Percentiles rank a stretch among this genome's conserved stretches.
Conservation (phyloP, 2,888 invertebrate genomes). For the Urechis unicinctus region DNA sequence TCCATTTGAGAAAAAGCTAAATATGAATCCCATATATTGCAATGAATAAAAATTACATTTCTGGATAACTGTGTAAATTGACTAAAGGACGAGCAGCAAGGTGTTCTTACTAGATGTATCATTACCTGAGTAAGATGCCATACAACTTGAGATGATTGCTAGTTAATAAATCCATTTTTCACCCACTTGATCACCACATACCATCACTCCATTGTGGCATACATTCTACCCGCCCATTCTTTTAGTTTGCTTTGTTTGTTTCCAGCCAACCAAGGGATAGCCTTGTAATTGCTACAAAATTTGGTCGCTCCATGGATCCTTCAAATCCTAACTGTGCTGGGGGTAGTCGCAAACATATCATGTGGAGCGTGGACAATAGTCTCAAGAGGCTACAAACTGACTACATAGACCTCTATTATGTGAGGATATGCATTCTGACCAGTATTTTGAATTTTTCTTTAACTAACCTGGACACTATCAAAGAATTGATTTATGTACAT, state of each 20-base stretch:
- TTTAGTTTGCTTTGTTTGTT: not conserved
- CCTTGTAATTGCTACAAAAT: slow-evolving; percentile 17
- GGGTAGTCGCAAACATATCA: slow-evolving; percentile 30
- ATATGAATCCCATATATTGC: too few species aligned
- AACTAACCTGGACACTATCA: too few species aligned
- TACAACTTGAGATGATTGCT: too few species aligned
- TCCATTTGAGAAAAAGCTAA: too few species aligned
- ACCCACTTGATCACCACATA: not conserved
- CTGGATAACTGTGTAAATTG: too few species aligned
- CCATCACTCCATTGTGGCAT: not conserved
- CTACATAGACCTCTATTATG: slow-evolving; percentile 37
- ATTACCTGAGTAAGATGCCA: too few species aligned
- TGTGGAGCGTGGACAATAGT: slow-evolving; percentile 28
- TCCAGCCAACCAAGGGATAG: slow-evolving; percentile 9
- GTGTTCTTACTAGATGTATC: too few species aligned
- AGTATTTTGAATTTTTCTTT: too few species aligned
- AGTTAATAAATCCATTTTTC: not conserved
- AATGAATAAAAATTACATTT: too few species aligned
- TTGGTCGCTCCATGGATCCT: slow-evolving; percentile 7
- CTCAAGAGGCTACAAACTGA: slow-evolving; percentile 26
- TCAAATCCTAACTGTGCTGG: slow-evolving; percentile 25
- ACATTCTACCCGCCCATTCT: not conserved
- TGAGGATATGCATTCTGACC: not conserved
- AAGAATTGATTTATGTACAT: too few species aligned
- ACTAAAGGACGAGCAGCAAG: too few species aligned